These are phyloP conservation scores for Diprion similis DNA, from an alignment of 1,140 invertebrate species.

Conservation along the genomic window DNA sequence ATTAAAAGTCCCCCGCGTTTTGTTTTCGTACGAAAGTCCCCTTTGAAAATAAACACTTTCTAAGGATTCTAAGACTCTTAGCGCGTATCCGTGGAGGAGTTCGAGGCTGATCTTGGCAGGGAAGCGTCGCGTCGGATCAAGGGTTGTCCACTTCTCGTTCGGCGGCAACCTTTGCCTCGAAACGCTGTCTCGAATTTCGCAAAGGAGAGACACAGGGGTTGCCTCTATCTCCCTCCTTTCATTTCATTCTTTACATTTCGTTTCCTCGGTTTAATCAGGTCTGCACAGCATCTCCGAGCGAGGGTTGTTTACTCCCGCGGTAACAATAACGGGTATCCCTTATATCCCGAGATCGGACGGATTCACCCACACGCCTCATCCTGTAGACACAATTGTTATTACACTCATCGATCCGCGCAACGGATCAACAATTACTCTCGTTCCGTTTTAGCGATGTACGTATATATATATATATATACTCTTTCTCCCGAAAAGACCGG, in stretches of 20 bases:
- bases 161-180: not conserved
- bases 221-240: conserved; percentile 38
- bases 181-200: not conserved
- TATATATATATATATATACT: too few relatives aligned
- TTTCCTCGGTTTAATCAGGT: conserved; percentile 3
- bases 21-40: too few relatives aligned
- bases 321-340: not conserved
- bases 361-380: too few relatives aligned
- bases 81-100: not conserved
- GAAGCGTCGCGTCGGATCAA: not conserved
- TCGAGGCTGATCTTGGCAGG: too few relatives aligned
- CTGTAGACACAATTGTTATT: too few relatives aligned
- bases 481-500: not conserved
- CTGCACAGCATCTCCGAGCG: too few relatives aligned
- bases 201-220: conserved; percentile 28
- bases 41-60: not conserved
- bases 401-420: too few relatives aligned
- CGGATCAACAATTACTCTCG: too few relatives aligned
- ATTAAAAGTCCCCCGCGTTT: not conserved
- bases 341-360: too few relatives aligned
- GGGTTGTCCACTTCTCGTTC: not conserved
- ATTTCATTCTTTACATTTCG: not conserved
- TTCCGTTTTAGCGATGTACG: not conserved
- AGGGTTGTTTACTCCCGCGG: not conserved
- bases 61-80: not conserved